These are phyloP conservation scores for Platyrinchus mystaceus DNA, from an alignment of 2,797 vertebrate species.

Conservation along the genomic window DNA sequence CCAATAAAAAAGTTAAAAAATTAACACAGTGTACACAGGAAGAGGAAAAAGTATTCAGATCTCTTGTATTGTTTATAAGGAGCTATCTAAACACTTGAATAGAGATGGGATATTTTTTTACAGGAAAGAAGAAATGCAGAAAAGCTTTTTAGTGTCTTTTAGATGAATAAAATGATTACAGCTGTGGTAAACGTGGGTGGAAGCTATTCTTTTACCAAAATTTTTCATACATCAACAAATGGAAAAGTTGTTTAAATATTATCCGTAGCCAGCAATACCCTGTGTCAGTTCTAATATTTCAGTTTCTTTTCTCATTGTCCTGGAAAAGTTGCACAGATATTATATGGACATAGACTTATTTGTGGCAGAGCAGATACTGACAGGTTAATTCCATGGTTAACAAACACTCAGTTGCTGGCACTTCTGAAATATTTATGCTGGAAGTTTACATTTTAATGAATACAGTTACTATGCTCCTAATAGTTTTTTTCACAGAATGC, in stretches of 20 bases:
- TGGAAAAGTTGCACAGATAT: slow-evolving; percentile 52
- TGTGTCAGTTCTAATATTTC: slow-evolving; percentile 69
- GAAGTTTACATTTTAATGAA: slow-evolving; percentile 81
- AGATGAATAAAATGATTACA: slow-evolving; percentile 74
- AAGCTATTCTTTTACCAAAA: slow-evolving; percentile 73
- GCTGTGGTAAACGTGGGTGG: slow-evolving; percentile 72
- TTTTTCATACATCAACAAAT: slow-evolving; percentile 78
- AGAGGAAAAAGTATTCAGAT: slow-evolving; percentile 70
- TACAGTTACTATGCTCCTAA: slow-evolving; percentile 81
- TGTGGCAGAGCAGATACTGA: slow-evolving; percentile 35
- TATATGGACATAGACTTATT: slow-evolving; percentile 34
- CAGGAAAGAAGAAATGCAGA: slow-evolving; percentile 50
- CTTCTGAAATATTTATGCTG: slow-evolving; percentile 66
- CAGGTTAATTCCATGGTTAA: slow-evolving; percentile 56
- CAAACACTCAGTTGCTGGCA: slow-evolving; percentile 64
- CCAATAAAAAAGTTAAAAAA: slow-evolving; percentile 60
- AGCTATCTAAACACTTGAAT: slow-evolving; percentile 74
- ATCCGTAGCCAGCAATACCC: slow-evolving; percentile 66
- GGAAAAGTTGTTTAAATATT: slow-evolving; percentile 77
- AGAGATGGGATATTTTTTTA: slow-evolving; percentile 10
- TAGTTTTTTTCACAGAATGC: slow-evolving; percentile 79
- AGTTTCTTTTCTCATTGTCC: slow-evolving; percentile 64
- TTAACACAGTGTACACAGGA: slow-evolving; percentile 73
- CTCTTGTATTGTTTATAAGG: slow-evolving; percentile 74
- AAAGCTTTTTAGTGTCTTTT: slow-evolving; percentile 71